A percentile compares a stretch with the other conserved stretches of the same genome.
Conservation (phyloP, 2,888 invertebrate genomes). For the Noctua pronuba region DNA sequence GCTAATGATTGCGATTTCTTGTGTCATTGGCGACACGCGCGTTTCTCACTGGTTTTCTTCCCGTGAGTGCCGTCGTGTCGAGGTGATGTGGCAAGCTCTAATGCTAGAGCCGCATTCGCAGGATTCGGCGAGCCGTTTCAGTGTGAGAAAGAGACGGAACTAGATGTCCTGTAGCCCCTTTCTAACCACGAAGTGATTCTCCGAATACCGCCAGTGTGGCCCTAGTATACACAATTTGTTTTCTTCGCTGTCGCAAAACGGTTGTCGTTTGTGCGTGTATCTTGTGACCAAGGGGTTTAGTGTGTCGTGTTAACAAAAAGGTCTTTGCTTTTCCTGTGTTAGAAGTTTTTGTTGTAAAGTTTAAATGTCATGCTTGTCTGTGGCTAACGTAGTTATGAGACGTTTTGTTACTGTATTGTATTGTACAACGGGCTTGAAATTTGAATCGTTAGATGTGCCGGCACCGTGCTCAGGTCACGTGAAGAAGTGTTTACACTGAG, state of each 20-base stretch:
- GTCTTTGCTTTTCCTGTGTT: neutral
- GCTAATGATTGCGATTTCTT: neutral
- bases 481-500: neutral
- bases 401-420: no score
- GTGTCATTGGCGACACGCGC: neutral
- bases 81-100: neutral
- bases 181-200: neutral
- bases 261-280: neutral
- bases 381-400: neutral
- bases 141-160: neutral
- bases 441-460: neutral
- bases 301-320: conserved; percentile 23
- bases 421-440: no score
- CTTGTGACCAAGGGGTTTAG: neutral
- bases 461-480: neutral
- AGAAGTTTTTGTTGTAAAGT: conserved; percentile 28
- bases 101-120: neutral
- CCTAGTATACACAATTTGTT: neutral
- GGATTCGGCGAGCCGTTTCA: neutral
- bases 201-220: neutral
- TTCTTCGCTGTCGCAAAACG: neutral
- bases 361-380: neutral
- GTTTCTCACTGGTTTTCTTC: neutral
- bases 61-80: neutral
- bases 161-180: neutral